Percentiles rank a stretch among this genome's conserved stretches.
Conservation (phyloP, 2,797 vertebrate species). For the Enteromius mattozi region DNA sequence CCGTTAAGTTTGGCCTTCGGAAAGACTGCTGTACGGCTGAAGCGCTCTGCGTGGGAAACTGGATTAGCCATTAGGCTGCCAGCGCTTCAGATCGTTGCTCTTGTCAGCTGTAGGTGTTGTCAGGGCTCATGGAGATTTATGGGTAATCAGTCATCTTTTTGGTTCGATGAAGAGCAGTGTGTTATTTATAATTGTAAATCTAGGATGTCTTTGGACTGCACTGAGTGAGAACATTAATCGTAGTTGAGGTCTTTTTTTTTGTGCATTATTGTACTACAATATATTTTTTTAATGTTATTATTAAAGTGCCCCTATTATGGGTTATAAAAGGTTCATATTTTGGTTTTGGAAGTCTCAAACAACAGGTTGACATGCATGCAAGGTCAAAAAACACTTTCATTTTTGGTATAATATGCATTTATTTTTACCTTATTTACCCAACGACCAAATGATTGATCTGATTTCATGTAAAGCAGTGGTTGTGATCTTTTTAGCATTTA, state of each 20-base stretch:
- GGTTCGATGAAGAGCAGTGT: background rate
- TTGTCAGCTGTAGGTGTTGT: conserved; percentile 47
- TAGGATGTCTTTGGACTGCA: background rate
- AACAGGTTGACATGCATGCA: too few species aligned
- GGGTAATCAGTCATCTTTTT: background rate
- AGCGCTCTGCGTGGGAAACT: conserved; percentile 46
- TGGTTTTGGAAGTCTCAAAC: too few species aligned
- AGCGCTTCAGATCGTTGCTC: conserved; percentile 24
- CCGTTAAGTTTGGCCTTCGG: conserved; percentile 33
- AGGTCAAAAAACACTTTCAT: too few species aligned
- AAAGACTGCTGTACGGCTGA: conserved; percentile 28
- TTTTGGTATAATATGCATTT: too few species aligned
- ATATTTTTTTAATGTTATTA: background rate
- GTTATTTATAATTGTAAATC: background rate
- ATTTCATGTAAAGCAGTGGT: too few species aligned
- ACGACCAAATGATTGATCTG: too few species aligned
- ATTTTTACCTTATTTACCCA: too few species aligned
- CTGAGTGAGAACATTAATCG: background rate
- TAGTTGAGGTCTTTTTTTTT: background rate
- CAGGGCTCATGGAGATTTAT: conserved; percentile 27
- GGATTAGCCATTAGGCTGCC: conserved; percentile 48
- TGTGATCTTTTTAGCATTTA: too few species aligned
- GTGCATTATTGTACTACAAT: background rate
- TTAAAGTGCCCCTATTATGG: too few species aligned
- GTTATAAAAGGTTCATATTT: too few species aligned